Base-by-base conservation (phyloP, 2,797 vertebrate genomes). In the Parambassis ranga region DNA sequence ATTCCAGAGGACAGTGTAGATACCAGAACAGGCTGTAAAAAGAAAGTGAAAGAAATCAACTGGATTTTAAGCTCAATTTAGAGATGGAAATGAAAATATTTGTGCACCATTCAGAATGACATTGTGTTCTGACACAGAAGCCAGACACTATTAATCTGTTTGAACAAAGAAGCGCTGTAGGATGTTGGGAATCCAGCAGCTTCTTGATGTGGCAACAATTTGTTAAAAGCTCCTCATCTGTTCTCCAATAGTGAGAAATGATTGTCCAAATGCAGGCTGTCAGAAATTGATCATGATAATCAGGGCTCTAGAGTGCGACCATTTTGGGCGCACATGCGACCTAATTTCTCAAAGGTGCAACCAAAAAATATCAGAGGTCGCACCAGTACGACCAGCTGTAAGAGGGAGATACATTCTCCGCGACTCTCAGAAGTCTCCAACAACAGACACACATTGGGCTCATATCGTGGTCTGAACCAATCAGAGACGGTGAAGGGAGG, bases 201-300 rank as follows among this genome's bases (percentile, higher is more conserved):
- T 23, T 59, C 35, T 27, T 57, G 53, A 64, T 57, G 51, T 65
- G 52, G 64, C 37, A 58, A 65, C 59, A 62, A 35, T 64, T 65
- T 69, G 51, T 57, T 52, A 56, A 59, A 56, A 65, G 50, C 65
- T 33, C 52, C 65, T 77, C 53, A 75, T 80, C 41, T 57, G 30
- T 9, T 53, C 20, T 61, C 36, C 48, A 64, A 56, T 41, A 7
- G 27, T 38, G 55, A 63, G 19, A 53, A 71, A 69, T 65, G 15
- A 43, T 22, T 4, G 10, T 36, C 51, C 49, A 73, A 71, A 82
- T 64, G 23, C 0, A 1, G 56, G 16, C 57, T 37, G 66, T 78
- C 69, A 68, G 65, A 65, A 72, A 72, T 6, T 57, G 60, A 75
- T 79, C 33, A 64, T 0, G 0, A 22, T 51, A n/a, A n/a, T n/a